Percentiles rank a stretch among this genome's conserved stretches.
These are phyloP conservation scores for Callinectes sapidus DNA, from an alignment of 2,888 invertebrate genomes.

Conservation along the genomic window DNA sequence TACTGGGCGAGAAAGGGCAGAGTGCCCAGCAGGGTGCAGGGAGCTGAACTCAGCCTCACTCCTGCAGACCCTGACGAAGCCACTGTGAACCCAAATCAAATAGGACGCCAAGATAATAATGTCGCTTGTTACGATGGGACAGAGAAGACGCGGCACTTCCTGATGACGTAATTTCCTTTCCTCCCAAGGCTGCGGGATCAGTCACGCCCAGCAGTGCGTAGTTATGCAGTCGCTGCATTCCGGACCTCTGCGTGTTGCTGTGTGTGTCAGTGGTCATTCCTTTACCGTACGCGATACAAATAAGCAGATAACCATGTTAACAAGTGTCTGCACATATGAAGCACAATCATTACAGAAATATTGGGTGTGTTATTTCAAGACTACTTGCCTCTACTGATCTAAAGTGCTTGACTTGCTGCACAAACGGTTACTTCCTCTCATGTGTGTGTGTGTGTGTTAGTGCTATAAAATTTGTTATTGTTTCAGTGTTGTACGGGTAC, in stretches of 20 bases:
- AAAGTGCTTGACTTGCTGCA: not conserved
- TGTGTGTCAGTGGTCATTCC: not conserved
- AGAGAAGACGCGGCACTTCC: not conserved
- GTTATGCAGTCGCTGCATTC: not conserved
- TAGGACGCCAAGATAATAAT: not conserved
- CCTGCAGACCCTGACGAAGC: not conserved
- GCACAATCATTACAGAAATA: not conserved
- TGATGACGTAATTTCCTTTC: constrained; percentile 4
- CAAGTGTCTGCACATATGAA: not conserved
- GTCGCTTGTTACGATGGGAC: constrained; percentile 9
- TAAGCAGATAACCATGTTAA: not conserved
- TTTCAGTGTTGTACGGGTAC: constrained; percentile 72
- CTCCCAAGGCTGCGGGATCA: not conserved
- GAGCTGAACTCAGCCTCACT: not conserved
- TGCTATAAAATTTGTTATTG: not conserved
- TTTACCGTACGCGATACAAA: not conserved
- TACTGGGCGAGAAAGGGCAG: not conserved
- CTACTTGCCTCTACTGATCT: not conserved
- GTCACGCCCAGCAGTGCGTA: constrained; percentile 6
- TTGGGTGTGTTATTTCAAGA: not conserved
- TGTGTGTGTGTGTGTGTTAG: no score
- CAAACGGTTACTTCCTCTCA: not conserved
- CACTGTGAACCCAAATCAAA: not conserved
- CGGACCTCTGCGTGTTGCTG: not conserved
- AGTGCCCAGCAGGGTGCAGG: not conserved